Conservation (phyloP, 2,888 invertebrate species). For the Caenorhabditis sp. region DNA sequence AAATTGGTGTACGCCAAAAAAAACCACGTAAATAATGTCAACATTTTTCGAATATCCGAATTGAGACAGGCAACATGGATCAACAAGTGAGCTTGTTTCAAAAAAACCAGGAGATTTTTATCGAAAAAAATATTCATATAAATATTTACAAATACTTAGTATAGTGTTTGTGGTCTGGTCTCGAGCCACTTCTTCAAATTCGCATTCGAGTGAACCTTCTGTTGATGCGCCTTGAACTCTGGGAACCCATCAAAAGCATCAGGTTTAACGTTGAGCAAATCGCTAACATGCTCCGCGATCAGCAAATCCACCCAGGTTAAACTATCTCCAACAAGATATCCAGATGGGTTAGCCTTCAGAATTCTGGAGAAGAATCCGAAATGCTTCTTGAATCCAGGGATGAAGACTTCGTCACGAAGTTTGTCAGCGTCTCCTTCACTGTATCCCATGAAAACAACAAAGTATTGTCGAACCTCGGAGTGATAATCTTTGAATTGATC, state of each 20-base stretch:
- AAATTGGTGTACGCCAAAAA: no score
- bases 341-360: constrained; percentile 23
- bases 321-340: constrained; percentile 41
- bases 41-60: no score
- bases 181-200: constrained; percentile 60
- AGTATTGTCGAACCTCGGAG: constrained; percentile 38
- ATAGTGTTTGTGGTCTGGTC: constrained; percentile 47
- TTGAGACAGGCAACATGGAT: no score
- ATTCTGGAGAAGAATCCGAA: constrained; percentile 50
- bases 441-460: constrained; percentile 39
- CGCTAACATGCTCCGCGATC: constrained; percentile 53
- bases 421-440: constrained; percentile 42
- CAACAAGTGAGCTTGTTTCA: no score
- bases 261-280: constrained; percentile 45
- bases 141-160: no score
- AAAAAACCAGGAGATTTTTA: no score
- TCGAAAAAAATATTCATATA: no score
- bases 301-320: constrained; percentile 61
- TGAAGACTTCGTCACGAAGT: constrained; percentile 43
- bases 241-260: constrained; percentile 52
- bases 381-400: constrained; percentile 58
- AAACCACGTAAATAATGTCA: no score
- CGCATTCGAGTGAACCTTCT: constrained; percentile 56
- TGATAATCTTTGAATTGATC: constrained; percentile 57
- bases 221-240: constrained; percentile 45